Evolutionary conservation across 2,113 vertebrate species (phyloP).

Genomic region (Petroica traversi): DNA sequence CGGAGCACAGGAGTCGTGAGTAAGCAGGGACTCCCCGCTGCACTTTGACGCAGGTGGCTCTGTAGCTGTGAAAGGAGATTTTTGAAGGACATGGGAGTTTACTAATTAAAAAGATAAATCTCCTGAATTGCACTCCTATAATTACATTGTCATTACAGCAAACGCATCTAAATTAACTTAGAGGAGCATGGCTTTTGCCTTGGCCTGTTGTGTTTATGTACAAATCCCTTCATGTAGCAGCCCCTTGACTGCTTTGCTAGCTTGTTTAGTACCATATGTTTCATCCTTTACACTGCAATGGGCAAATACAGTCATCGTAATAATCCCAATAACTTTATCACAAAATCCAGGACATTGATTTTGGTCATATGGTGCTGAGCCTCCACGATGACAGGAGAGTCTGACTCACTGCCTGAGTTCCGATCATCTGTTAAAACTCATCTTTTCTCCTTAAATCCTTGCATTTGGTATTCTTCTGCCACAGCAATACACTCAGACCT

Average conservation of each 20-base stretch:
- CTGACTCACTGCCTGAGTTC: not conserved
- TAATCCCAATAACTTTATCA: not conserved
- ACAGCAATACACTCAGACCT: not conserved
- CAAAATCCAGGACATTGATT: slow-evolving; percentile 5
- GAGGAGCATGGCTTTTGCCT: slow-evolving; percentile 16
- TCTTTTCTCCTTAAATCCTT: not conserved
- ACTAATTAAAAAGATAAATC: slow-evolving; percentile 66
- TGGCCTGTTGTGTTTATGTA: not conserved
- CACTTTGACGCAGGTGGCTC: slow-evolving; percentile 59
- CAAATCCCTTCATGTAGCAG: slow-evolving; percentile 14
- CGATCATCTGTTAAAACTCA: not conserved
- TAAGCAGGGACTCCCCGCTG: not conserved
- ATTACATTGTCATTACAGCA: slow-evolving; percentile 28
- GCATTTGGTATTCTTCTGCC: not conserved
- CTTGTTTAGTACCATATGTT: slow-evolving; percentile 40
- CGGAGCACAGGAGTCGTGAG: not conserved
- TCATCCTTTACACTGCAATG: not conserved
- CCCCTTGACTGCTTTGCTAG: not conserved
- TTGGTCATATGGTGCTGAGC: slow-evolving; percentile 8
- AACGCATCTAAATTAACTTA: not conserved
- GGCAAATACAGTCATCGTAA: slow-evolving; percentile 24
- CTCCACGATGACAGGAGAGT: not conserved
- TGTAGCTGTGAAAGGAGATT: not conserved
- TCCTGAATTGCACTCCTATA: slow-evolving; percentile 27
- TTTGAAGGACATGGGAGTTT: slow-evolving; percentile 54